Conservation (phyloP, 2,113 vertebrate species). For the Malurus melanocephalus region DNA sequence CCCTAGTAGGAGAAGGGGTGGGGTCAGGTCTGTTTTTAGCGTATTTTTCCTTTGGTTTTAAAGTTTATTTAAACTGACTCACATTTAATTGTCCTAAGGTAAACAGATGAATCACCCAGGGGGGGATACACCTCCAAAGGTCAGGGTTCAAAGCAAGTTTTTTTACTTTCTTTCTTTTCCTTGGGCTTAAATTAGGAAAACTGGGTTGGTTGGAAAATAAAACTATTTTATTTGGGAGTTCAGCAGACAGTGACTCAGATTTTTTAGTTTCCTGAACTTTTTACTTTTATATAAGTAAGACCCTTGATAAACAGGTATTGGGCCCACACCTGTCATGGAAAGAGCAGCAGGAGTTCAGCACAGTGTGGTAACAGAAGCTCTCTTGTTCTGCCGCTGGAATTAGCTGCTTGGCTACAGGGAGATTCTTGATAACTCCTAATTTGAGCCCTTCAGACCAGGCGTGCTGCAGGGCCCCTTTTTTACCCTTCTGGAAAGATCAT, state of each 20-base stretch:
- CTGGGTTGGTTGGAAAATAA: slow-evolving; percentile 66
- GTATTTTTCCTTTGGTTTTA: slow-evolving; percentile 71
- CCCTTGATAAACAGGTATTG: slow-evolving; percentile 73
- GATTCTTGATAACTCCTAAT: slow-evolving; percentile 58
- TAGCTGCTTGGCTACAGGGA: slow-evolving; percentile 33
- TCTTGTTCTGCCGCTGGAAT: slow-evolving; percentile 60
- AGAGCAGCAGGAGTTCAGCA: slow-evolving; percentile 66
- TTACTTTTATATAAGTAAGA: slow-evolving; percentile 57
- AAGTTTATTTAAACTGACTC: slow-evolving; percentile 76
- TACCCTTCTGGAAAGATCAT: not conserved
- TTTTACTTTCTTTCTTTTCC: slow-evolving; percentile 35
- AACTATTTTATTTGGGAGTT: slow-evolving; percentile 76
- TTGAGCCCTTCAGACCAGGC: not conserved
- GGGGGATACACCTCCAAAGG: slow-evolving; percentile 69
- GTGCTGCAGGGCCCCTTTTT: not conserved
- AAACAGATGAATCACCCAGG: slow-evolving; percentile 74
- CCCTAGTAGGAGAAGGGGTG: slow-evolving; percentile 49
- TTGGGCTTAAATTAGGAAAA: slow-evolving; percentile 66
- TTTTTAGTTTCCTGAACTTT: slow-evolving; percentile 69
- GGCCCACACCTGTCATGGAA: slow-evolving; percentile 69
- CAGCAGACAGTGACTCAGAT: slow-evolving; percentile 76
- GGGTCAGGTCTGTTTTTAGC: slow-evolving; percentile 62
- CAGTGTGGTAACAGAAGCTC: slow-evolving; percentile 56
- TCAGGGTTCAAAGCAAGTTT: slow-evolving; percentile 61
- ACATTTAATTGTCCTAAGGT: slow-evolving; percentile 78